These are phyloP conservation scores for Archips xylosteana DNA, from an alignment of 2,888 invertebrate genomes.

Conservation along the genomic window DNA sequence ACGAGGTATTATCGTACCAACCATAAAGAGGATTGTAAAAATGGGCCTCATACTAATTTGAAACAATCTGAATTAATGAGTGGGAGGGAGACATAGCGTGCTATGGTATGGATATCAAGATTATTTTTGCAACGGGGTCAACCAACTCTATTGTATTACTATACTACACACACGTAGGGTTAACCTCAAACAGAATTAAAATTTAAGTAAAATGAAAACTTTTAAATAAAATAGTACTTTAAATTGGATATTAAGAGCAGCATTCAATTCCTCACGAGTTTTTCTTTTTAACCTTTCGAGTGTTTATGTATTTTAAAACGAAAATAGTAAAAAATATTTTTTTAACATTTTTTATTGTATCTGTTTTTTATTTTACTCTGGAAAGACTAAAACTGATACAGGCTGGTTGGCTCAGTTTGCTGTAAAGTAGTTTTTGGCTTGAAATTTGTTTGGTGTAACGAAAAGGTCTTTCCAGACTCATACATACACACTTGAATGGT, in stretches of 20 bases:
- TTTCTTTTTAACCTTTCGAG: slow-evolving; percentile 58
- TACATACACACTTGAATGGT: slow-evolving; percentile 56
- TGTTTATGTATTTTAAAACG: slow-evolving; percentile 54
- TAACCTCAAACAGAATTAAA: no score
- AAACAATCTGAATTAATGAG: background rate
- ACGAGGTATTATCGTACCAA: background rate
- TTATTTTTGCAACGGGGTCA: slow-evolving; percentile 1
- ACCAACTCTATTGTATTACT: background rate
- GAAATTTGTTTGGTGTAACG: slow-evolving; percentile 66
- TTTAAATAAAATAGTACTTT: background rate
- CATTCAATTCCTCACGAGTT: slow-evolving; percentile 28
- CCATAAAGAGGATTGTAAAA: background rate
- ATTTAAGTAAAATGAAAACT: background rate
- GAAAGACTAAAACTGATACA: slow-evolving; percentile 56
- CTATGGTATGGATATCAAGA: background rate
- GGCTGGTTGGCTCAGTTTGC: slow-evolving; percentile 69
- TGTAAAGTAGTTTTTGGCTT: slow-evolving; percentile 81
- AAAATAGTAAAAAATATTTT: slow-evolving; percentile 2
- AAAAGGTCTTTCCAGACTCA: slow-evolving; percentile 54
- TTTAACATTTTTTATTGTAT: slow-evolving; percentile 3
- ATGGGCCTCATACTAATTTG: background rate
- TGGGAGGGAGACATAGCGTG: background rate
- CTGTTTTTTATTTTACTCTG: slow-evolving; percentile 44
- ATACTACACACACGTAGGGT: background rate
- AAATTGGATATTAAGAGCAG: slow-evolving; percentile 7